Percentiles rank a stretch among this genome's conserved stretches.
Evolutionary conservation across 1,140 invertebrate species (phyloP).

Genomic region (Neodiprion fabricii): DNA sequence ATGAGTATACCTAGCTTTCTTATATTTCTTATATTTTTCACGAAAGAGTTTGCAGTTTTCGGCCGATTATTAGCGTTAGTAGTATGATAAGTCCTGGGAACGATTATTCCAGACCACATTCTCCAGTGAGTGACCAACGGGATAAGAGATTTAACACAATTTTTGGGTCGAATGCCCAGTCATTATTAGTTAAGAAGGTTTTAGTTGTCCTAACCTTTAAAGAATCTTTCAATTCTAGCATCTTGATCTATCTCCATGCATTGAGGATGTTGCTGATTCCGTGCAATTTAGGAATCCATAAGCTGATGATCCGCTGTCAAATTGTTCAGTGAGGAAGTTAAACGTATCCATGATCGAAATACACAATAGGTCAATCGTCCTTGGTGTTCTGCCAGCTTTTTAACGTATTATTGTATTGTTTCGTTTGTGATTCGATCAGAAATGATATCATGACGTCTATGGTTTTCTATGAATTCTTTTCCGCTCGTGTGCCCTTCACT

Average conservation of each 20-base stretch:
- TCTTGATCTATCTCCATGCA: conserved; percentile 20
- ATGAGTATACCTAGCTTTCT: no score
- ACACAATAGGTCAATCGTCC: conserved; percentile 15
- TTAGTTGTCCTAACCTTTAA: conserved; percentile 23
- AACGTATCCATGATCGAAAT: conserved; percentile 16
- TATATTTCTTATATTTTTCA: conserved; percentile 8
- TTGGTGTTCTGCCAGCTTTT: conserved; percentile 15
- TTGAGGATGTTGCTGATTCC: conserved; percentile 28
- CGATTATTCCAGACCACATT: conserved; percentile 9
- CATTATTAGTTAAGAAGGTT: conserved; percentile 29
- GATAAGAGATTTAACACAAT: conserved; percentile 23
- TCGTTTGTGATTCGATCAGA: conserved; percentile 17
- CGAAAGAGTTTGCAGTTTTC: conserved; percentile 21
- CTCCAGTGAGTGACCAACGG: background rate
- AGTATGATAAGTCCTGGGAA: conserved; percentile 14
- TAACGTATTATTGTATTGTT: conserved; percentile 21
- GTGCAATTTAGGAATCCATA: conserved; percentile 31
- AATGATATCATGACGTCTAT: conserved; percentile 20
- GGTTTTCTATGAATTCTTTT: conserved; percentile 3
- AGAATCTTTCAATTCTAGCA: conserved; percentile 28
- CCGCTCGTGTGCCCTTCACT: conserved; percentile 6
- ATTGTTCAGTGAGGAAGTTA: conserved; percentile 22
- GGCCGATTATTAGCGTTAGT: conserved; percentile 23
- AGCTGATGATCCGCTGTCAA: conserved; percentile 14
- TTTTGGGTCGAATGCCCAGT: conserved; percentile 30